Conservation (phyloP, 2,113 vertebrate species). For the Mobula birostris region DNA sequence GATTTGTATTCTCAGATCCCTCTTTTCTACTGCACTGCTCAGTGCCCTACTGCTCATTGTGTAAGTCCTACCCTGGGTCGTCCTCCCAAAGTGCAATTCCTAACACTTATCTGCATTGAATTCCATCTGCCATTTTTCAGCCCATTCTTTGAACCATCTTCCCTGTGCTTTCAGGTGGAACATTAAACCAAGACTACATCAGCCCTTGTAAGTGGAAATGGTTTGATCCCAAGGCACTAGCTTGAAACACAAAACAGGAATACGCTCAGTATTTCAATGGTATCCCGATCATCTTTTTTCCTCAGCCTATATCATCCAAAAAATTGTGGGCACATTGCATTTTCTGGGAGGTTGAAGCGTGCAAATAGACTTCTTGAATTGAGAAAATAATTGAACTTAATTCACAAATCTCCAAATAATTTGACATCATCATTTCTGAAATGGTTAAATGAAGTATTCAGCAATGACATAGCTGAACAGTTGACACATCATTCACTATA, state of each 20-base stretch:
- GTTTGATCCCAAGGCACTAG: background rate
- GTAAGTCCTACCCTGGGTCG: too few species aligned
- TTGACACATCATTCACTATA: conserved; percentile 1
- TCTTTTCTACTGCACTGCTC: too few species aligned
- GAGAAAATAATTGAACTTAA: background rate
- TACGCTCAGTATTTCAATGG: too few species aligned
- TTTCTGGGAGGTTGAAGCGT: background rate
- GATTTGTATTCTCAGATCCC: too few species aligned
- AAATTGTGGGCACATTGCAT: background rate
- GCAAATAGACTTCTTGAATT: background rate
- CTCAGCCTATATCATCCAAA: background rate
- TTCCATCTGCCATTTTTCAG: too few species aligned
- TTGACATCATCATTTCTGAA: background rate
- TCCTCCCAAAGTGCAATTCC: too few species aligned
- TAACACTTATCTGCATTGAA: too few species aligned
- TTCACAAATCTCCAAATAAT: background rate
- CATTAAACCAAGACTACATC: background rate
- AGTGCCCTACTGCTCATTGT: too few species aligned
- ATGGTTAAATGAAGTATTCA: background rate
- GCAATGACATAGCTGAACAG: background rate
- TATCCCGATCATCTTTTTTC: background rate
- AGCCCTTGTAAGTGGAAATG: background rate
- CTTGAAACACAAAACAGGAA: background rate
- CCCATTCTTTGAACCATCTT: background rate
- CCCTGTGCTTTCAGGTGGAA: background rate